Evolutionary conservation across 1,140 invertebrate species (phyloP), one percentile per base, ranked within the genome.

Genomic region (Paralvinella palmiformis): DNA sequence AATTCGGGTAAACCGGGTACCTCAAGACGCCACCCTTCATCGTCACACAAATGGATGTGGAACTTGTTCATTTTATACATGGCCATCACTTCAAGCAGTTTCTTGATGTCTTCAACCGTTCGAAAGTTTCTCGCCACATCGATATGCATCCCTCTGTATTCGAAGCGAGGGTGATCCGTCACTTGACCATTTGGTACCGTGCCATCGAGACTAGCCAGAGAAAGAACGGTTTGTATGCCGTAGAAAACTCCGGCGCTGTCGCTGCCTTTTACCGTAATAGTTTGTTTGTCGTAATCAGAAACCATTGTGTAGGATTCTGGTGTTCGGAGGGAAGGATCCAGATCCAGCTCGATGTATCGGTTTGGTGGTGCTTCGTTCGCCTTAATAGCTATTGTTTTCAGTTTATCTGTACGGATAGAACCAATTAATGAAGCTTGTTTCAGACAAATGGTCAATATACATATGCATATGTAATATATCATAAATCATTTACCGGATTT

Each of bases 21-120:
- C 63, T 80, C 70, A 0, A 80, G 24, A 36, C 77, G 65, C 76
- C 76, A 79, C 0, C 76, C 77, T 56, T 80, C 75, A 45, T 80
- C 78, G 59, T 80, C 78, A 3, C 74, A 58, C 32, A 80, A 63
- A 60, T 79, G 78, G 1, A 78, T 64, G 59, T 79, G 77, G 1
- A 80, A 62, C 32, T 69, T 72, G 69, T 79, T 79, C 52, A 78
- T 15, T 56, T 79, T 80, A 63, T 74, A 77, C 64, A 69, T 65
- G 1, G 70, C 64, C 78, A 80, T 80, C 17, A 58, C 72, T 15
- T 71, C 69, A 20, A 80, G 62, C 20, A 77, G 57, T 27, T 64
- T 62, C 41, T 71, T 48, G 1, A 79, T 52, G 22, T 72, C 70
- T 3, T 63, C 60, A n/a, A 70, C 66, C 0, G 59, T 15, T 7